Base-by-base conservation (phyloP, 2,797 vertebrate genomes). In the Octomys mimax region DNA sequence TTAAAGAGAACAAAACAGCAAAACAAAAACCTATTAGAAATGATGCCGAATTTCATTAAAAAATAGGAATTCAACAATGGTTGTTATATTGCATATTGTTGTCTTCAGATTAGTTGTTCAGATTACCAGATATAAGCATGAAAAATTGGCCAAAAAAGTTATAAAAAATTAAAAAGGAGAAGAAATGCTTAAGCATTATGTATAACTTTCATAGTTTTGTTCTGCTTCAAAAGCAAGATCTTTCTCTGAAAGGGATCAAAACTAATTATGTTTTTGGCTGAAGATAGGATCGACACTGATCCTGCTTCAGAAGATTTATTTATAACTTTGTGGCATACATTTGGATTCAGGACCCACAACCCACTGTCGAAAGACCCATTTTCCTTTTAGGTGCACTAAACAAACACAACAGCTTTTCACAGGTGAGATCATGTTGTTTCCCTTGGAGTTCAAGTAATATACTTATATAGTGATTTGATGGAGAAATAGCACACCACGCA, bases 221-320 rank as follows among this genome's bases (percentile, higher is more conserved):
- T 97, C 24, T 21, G 71, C n/a, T 19, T 95, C 71, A 91, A 96
- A 94, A 84, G 91, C 83, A 78, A 78, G 73, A 86, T 64, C 86
- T 95, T 96, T 93, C 77, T 93, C 87, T 89, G 49, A 93, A 93
- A 92, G 66, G 87, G 93, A 96, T 90, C 88, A 95, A 89, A 95
- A 46, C 14, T 77, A 89, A 36, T 78, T 92, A 90, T 90, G 84
- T 92, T 95, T 92, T 80, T 54, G 31, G 54, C 24, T 87, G 88
- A 92, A 92, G 71, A 49, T 36, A 92, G 73, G 46, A 33, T 61
- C 84, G 70, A 85, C 52, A 59, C 42, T 21, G 84, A 92, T 83
- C 49, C 64, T 92, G 71, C 92, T 92, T 71, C 39, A 90, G 89
- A 64, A 96, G 86, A 96, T 88, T 96, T 89, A 80, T 91, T 92